These are phyloP conservation scores for Timema cristinae DNA, from an alignment of 2,888 invertebrate genomes.

Conservation along the genomic window DNA sequence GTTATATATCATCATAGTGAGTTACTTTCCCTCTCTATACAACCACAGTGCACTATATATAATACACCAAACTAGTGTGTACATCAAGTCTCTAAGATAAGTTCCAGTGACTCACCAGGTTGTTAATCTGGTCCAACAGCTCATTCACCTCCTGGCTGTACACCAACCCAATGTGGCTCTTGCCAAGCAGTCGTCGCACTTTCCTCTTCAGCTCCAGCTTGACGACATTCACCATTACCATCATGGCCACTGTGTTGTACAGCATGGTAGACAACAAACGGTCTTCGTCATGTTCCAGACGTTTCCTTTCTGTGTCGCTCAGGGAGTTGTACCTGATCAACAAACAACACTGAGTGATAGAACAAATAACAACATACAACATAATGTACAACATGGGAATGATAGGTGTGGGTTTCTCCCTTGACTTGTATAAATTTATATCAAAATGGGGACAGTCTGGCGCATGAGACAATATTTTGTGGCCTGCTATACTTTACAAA, in stretches of 20 bases:
- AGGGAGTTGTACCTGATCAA: conserved; percentile 72
- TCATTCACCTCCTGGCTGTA: conserved; percentile 98
- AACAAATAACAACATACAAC: too few relatives aligned
- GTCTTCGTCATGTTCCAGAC: conserved; percentile 97
- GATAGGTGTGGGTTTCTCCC: too few relatives aligned
- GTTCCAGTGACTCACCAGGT: conserved; percentile 64
- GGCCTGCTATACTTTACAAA: too few relatives aligned
- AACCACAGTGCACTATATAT: too few relatives aligned
- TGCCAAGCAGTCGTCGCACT: conserved; percentile 87
- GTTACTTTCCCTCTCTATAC: too few relatives aligned
- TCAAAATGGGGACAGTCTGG: too few relatives aligned
- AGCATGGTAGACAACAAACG: conserved; percentile 89
- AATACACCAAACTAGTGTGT: too few relatives aligned
- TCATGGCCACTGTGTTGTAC: conserved; percentile 93
- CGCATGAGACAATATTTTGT: too few relatives aligned
- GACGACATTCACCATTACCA: conserved; percentile 87
- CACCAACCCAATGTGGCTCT: conserved; percentile 96
- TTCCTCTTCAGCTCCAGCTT: conserved; percentile 82
- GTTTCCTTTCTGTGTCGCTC: conserved; percentile 87
- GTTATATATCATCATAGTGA: not conserved
- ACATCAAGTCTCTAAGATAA: too few relatives aligned
- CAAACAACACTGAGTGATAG: too few relatives aligned
- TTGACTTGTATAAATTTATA: too few relatives aligned
- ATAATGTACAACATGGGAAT: too few relatives aligned
- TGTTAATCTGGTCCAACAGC: conserved; percentile 89